Percentiles rank a stretch among this genome's conserved stretches.
Conservation (phyloP, 2,888 invertebrate genomes). For the Dolichomitus sp. region DNA sequence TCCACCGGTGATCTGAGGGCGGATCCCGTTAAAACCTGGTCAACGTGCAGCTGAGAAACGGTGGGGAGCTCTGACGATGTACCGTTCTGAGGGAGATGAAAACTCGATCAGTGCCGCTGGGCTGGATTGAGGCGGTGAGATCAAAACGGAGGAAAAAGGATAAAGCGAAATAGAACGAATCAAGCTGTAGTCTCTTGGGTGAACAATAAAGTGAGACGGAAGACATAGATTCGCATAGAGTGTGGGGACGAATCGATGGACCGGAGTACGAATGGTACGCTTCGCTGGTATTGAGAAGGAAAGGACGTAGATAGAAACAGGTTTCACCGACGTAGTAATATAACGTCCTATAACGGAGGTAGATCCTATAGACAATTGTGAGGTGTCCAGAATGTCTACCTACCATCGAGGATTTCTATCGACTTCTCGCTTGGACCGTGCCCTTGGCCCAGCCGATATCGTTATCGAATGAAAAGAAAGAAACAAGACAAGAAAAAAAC, state of each 20-base stretch:
- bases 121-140: conserved; percentile 59
- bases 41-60: conserved; percentile 44
- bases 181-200: conserved; percentile 61
- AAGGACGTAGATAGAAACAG: conserved; percentile 55
- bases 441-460: conserved; percentile 43
- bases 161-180: conserved; percentile 60
- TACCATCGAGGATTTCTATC: conserved; percentile 55
- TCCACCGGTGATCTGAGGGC: conserved; percentile 18
- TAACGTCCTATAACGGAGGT: conserved; percentile 28
- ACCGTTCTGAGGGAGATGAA: conserved; percentile 70
- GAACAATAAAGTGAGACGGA: conserved; percentile 55
- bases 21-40: conserved; percentile 50
- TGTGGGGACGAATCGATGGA: conserved; percentile 63
- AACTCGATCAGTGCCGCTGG: conserved; percentile 77
- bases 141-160: conserved; percentile 47
- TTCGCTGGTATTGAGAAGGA: conserved; percentile 16
- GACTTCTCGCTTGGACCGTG: conserved; percentile 29
- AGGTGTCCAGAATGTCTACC: conserved; percentile 46
- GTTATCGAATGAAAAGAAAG: conserved; percentile 12
- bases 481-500: conserved; percentile 32
- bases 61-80: conserved; percentile 37
- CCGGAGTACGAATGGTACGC: conserved; percentile 29
- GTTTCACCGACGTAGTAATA: conserved; percentile 69
- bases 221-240: conserved; percentile 53
- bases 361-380: conserved; percentile 56